Evolutionary conservation across 2,797 vertebrate genomes (phyloP).

Genomic region (Sebastes glaucus): DNA sequence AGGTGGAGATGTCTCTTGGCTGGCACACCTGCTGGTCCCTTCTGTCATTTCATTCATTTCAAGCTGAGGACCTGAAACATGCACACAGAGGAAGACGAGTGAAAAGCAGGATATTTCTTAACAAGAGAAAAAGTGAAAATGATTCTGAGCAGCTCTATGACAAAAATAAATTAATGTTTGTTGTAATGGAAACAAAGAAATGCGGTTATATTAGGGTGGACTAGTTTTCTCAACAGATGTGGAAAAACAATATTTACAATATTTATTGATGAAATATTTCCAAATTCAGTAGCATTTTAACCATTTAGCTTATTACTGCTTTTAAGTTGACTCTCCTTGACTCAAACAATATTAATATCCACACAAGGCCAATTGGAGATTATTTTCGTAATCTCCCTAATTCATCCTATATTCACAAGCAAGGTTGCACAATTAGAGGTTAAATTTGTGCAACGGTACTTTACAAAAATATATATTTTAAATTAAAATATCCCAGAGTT

Average conservation of each 20-base stretch:
- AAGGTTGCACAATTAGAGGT: neutral
- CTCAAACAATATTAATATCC: neutral
- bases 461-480: rapidly evolving
- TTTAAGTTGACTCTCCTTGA: neutral
- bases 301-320: neutral
- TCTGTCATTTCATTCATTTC: constrained; percentile 27
- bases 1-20: neutral
- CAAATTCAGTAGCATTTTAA: neutral
- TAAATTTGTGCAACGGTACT: neutral
- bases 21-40: neutral
- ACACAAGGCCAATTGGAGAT: neutral
- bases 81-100: neutral
- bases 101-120: neutral
- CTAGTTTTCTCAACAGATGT: neutral
- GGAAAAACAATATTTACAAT: neutral
- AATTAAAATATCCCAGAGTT: neutral
- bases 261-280: neutral
- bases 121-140: neutral
- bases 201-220: neutral
- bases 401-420: neutral
- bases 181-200: neutral
- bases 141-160: neutral
- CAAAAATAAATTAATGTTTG: neutral
- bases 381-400: neutral
- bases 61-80: constrained; percentile 20